Evolutionary conservation across 1,140 invertebrate genomes (phyloP).

Genomic region (Drosophila prosaltans): DNA sequence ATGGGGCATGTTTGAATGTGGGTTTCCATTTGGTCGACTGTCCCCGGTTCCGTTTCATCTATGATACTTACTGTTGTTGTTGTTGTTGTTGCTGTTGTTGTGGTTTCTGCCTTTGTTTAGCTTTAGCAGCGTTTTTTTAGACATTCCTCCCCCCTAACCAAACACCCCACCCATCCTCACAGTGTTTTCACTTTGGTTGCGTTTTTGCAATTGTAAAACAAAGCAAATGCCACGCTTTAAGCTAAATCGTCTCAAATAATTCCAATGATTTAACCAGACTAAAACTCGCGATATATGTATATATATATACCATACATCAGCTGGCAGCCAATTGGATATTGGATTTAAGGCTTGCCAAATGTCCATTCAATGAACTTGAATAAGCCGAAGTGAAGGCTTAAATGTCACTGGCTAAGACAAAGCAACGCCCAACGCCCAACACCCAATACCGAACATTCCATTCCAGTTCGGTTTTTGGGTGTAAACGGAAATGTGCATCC

Average conservation of each 20-base stretch:
- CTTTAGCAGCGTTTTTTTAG: slow-evolving; percentile 1
- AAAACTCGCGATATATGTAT: not conserved
- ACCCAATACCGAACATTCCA: too few relatives aligned
- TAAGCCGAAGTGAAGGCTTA: slow-evolving; percentile 1
- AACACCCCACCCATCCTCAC: not conserved
- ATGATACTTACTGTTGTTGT: not conserved
- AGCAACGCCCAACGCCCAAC: not conserved
- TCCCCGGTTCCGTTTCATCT: slow-evolving; percentile 8
- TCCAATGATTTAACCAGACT: slow-evolving; percentile 4
- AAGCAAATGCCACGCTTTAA: slow-evolving; percentile 7
- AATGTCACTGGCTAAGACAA: slow-evolving; percentile 2
- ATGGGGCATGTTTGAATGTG: slow-evolving; percentile 10
- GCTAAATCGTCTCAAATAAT: not conserved
- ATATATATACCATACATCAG: not conserved
- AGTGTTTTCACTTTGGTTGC: not conserved
- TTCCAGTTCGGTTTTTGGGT: too few relatives aligned
- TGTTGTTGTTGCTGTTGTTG: not conserved
- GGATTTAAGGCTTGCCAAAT: not conserved
- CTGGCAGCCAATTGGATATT: not conserved
- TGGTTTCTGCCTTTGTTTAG: slow-evolving; percentile 6
- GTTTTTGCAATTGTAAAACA: not conserved
- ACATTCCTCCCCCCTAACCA: not conserved
- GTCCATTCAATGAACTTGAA: not conserved
- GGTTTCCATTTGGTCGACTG: slow-evolving; percentile 10
- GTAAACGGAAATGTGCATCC: not conserved